Evolutionary conservation across 1,140 invertebrate species (phyloP).

Genomic region (Geopemphigus sp.): DNA sequence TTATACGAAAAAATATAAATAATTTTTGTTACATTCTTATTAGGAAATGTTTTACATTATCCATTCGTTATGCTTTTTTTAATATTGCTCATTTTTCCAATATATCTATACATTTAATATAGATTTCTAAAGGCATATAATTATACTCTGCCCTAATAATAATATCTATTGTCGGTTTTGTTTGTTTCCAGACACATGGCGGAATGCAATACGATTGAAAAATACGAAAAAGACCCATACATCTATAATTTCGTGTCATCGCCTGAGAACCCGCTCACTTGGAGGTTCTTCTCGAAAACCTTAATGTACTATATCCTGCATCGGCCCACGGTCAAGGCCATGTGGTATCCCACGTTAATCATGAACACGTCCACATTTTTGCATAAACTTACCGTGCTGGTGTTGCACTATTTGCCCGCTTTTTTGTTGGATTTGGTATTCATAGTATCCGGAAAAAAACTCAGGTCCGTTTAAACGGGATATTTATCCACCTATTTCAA

Average conservation of each 20-base stretch:
- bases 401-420: conserved; percentile 56
- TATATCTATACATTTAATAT: too few relatives aligned
- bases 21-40: too few relatives aligned
- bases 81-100: too few relatives aligned
- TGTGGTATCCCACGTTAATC: conserved; percentile 60
- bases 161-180: neutral
- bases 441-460: conserved; percentile 54
- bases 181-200: conserved; percentile 5
- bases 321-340: conserved; percentile 57
- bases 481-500: too few relatives aligned
- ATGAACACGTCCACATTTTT: conserved; percentile 57
- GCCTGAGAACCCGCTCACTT: conserved; percentile 66
- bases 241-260: conserved; percentile 73
- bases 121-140: neutral
- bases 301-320: conserved; percentile 58
- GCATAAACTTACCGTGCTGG: conserved; percentile 57
- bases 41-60: too few relatives aligned
- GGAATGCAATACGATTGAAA: neutral
- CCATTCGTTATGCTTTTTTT: too few relatives aligned
- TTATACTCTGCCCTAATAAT: neutral
- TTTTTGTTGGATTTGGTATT: conserved; percentile 54
- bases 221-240: conserved; percentile 56
- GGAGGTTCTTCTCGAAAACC: conserved; percentile 62
- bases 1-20: too few relatives aligned
- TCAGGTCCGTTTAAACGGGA: conserved; percentile 53